Evolutionary conservation across 1,140 invertebrate species (phyloP).

Genomic region (Drosophila leontia): DNA sequence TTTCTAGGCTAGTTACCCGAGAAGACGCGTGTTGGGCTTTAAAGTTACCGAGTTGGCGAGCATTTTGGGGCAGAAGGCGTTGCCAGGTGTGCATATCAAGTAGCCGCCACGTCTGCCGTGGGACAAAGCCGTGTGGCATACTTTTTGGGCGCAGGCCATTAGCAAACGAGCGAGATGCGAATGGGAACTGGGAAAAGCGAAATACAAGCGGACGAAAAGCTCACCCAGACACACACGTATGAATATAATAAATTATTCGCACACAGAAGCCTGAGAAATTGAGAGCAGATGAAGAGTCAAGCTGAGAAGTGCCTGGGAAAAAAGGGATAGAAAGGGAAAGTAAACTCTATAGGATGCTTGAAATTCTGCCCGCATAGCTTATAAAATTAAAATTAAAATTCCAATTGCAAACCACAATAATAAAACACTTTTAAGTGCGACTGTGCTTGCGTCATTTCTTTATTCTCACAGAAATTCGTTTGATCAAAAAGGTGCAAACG

Average conservation of each 20-base stretch:
- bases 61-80: conserved; percentile 43
- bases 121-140: conserved; percentile 38
- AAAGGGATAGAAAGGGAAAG: conserved; percentile 5
- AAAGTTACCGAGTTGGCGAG: conserved; percentile 35
- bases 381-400: conserved; percentile 83
- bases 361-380: conserved; percentile 74
- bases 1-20: conserved; percentile 34
- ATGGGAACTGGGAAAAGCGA: conserved; percentile 12
- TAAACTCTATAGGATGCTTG: conserved; percentile 36
- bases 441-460: background rate
- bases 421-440: conserved; percentile 74
- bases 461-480: conserved; percentile 9
- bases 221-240: conserved; percentile 50
- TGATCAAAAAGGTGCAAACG: conserved; percentile 1
- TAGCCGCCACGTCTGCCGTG: conserved; percentile 59
- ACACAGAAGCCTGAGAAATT: conserved; percentile 34
- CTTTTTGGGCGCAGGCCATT: conserved; percentile 64
- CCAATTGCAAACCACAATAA: conserved; percentile 73
- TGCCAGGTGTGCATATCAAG: conserved; percentile 78
- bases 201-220: conserved; percentile 28
- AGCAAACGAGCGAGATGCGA: conserved; percentile 45
- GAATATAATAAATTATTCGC: conserved; percentile 71
- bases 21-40: conserved; percentile 53
- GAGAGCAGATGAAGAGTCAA: conserved; percentile 36
- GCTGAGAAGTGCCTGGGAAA: background rate